Evolutionary conservation across 2,888 invertebrate genomes (phyloP).

Genomic region (Apocheima hispidaria): DNA sequence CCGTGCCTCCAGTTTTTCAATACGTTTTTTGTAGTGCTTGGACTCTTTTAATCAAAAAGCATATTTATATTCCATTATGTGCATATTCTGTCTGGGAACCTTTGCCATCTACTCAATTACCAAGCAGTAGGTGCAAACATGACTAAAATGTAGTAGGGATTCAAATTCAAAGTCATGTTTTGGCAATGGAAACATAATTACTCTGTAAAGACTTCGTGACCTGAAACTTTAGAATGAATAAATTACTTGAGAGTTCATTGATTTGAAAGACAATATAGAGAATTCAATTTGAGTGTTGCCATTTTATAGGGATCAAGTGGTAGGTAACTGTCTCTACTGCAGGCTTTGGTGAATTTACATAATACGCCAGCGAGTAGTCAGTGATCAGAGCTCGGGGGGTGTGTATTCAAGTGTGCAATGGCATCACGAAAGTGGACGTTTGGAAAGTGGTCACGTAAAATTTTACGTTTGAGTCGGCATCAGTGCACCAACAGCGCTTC

Average conservation of each 20-base stretch:
- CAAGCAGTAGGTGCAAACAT: too few species aligned
- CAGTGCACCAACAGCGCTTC: conserved; percentile 75
- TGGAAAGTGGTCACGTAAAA: conserved; percentile 85
- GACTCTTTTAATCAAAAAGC: too few species aligned
- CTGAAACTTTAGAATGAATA: too few species aligned
- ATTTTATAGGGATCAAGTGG: conserved; percentile 51
- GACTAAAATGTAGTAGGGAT: too few species aligned
- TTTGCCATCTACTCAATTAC: too few species aligned
- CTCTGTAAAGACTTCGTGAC: too few species aligned
- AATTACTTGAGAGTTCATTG: conserved; percentile 30
- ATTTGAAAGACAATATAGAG: conserved; percentile 49
- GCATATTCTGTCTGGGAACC: too few species aligned
- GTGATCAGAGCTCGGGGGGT: conserved; percentile 64
- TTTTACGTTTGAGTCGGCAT: conserved; percentile 82
- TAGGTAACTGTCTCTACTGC: conserved; percentile 61
- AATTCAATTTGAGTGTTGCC: conserved; percentile 54
- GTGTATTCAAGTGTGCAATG: conserved; percentile 71
- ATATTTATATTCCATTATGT: too few species aligned
- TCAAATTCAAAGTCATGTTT: too few species aligned
- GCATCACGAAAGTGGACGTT: conserved; percentile 75
- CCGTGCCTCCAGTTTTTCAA: too few species aligned
- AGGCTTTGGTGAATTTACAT: conserved; percentile 72
- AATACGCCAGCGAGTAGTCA: conserved; percentile 67
- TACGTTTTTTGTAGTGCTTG: too few species aligned
- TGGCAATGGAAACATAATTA: too few species aligned